Evolutionary conservation across 2,888 invertebrate species (phyloP).

Genomic region (Drosophila anomalipes): DNA sequence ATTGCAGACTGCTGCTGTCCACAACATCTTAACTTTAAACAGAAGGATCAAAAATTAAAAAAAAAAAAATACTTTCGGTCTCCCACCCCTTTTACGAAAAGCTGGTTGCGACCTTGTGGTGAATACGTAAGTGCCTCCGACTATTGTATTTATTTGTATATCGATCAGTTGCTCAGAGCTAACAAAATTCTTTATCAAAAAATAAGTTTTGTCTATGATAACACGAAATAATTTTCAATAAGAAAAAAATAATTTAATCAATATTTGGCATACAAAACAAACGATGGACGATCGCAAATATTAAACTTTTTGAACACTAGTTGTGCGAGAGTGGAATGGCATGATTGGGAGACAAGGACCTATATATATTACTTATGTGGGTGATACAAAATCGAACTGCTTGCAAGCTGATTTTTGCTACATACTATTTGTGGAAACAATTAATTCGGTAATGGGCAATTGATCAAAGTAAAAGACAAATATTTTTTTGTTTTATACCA

Average conservation of each 20-base stretch:
- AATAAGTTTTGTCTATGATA: background rate
- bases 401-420: slow-evolving; percentile 1
- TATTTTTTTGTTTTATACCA: slow-evolving; percentile 29
- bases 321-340: background rate
- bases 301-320: background rate
- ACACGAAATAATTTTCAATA: background rate
- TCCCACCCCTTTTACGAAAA: background rate
- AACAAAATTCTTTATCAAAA: background rate
- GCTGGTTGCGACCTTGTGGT: background rate
- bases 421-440: background rate
- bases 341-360: background rate
- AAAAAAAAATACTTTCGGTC: background rate
- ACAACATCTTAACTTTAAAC: background rate
- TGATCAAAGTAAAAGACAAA: slow-evolving; percentile 3
- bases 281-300: background rate
- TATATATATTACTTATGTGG: background rate
- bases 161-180: background rate
- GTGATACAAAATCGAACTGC: background rate
- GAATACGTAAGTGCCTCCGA: background rate
- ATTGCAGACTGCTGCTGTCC: background rate
- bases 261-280: background rate
- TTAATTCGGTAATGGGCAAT: background rate
- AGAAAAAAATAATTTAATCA: background rate
- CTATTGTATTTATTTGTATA: background rate
- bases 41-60: background rate